Conservation (phyloP, 2,797 vertebrate genomes). For the Centroberyx gerrardi region DNA sequence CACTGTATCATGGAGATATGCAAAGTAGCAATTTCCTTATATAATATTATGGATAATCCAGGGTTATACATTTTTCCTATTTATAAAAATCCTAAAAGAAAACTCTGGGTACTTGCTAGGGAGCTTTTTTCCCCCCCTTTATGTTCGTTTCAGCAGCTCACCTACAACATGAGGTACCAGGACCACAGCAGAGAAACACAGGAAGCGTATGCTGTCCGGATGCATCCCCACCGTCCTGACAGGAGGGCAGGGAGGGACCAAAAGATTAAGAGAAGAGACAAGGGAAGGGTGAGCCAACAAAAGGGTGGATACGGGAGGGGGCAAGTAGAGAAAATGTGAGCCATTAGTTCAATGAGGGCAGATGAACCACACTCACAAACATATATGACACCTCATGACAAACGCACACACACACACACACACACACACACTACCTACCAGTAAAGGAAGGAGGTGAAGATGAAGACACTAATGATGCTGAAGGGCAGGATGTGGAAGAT, state of each 20-base stretch:
- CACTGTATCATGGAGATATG: background rate
- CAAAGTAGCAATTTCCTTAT: background rate
- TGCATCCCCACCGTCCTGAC: constrained; percentile 91
- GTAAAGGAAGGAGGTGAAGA: constrained; percentile 92
- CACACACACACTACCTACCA: constrained; percentile 85
- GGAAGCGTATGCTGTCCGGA: constrained; percentile 90
- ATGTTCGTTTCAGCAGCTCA: constrained; percentile 76
- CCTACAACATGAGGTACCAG: constrained; percentile 91
- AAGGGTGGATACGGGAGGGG: background rate
- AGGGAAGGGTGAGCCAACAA: background rate
- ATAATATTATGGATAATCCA: too few relatives aligned
- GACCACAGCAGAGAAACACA: constrained; percentile 91
- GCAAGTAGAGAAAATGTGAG: background rate
- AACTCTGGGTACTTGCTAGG: too few relatives aligned
- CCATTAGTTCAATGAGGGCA: background rate
- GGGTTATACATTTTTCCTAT: too few relatives aligned
- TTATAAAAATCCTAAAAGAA: too few relatives aligned
- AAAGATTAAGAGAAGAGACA: background rate
- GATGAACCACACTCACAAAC: background rate
- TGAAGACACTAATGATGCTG: constrained; percentile 89
- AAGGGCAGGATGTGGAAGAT: constrained; percentile 94
- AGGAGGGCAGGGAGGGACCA: background rate
- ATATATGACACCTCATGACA: background rate
- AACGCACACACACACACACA: background rate
- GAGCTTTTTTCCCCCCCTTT: too few relatives aligned